Percentiles rank a stretch among this genome's conserved stretches.
Conservation (phyloP, 2,113 vertebrate species). For the Ptilorrhoa leucosticta region DNA sequence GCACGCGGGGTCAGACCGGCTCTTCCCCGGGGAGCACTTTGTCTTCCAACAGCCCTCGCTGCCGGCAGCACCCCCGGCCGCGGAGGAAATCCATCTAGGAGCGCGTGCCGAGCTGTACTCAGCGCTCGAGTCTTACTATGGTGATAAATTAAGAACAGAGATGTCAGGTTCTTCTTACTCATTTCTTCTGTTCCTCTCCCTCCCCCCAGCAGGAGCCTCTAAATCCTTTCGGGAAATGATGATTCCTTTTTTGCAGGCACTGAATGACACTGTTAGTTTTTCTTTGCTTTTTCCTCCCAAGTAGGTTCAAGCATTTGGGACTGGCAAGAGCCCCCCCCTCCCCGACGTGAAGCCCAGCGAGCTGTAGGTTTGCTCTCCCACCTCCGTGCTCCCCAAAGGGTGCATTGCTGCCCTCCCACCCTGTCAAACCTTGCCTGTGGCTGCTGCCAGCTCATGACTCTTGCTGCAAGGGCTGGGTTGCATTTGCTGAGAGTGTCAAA, state of each 20-base stretch:
- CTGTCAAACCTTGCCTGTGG: not conserved
- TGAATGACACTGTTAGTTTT: not conserved
- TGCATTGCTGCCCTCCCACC: not conserved
- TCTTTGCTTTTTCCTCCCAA: not conserved
- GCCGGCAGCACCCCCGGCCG: slow-evolving; percentile 63
- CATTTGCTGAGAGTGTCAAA: not conserved
- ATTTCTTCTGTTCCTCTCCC: not conserved
- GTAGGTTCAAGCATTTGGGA: not conserved
- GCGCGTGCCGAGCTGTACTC: not conserved
- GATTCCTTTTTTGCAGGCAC: not conserved
- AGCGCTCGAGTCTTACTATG: not conserved
- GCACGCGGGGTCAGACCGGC: slow-evolving; percentile 80
- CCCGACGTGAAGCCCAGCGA: not conserved
- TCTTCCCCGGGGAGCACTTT: slow-evolving; percentile 84
- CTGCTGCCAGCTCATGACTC: not conserved
- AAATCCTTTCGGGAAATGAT: not conserved
- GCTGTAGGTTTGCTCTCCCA: not conserved
- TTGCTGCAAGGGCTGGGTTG: not conserved
- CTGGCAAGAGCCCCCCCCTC: not conserved
- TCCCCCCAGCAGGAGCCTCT: not conserved
- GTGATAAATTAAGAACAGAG: slow-evolving; percentile 17
- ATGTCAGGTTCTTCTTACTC: not conserved
- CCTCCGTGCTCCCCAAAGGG: not conserved
- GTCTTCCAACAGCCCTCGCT: slow-evolving; percentile 66
- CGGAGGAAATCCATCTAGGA: slow-evolving; percentile 86